Percentiles rank a stretch among this genome's conserved stretches.
These are phyloP conservation scores for Promerops cafer DNA, from an alignment of 2,113 vertebrate species.

Conservation along the genomic window DNA sequence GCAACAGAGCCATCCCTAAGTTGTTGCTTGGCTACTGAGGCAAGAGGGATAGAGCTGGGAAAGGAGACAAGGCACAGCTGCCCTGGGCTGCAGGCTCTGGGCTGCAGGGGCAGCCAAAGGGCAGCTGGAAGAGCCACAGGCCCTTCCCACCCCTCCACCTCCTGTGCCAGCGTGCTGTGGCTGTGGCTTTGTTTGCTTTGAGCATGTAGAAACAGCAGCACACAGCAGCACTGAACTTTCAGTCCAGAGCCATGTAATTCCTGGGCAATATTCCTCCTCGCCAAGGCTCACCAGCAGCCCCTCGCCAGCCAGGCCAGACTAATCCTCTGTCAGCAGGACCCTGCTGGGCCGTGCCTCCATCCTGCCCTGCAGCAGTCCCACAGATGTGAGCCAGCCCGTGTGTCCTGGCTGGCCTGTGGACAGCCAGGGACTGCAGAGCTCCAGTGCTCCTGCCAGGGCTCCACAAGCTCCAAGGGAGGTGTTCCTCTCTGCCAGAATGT, in stretches of 20 bases:
- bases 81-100: neutral
- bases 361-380: neutral
- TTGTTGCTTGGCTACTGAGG: neutral
- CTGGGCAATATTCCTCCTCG: neutral
- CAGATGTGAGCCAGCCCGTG: neutral
- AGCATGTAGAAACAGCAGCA: neutral
- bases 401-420: neutral
- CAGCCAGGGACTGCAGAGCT: neutral
- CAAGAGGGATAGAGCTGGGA: neutral
- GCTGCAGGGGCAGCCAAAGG: neutral
- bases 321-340: neutral
- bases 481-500: neutral
- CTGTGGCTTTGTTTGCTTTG: neutral
- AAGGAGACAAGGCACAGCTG: neutral
- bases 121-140: neutral
- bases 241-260: neutral
- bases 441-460: neutral
- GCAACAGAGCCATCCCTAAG: neutral
- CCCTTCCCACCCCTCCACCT: neutral
- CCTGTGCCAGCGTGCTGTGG: fast-evolving
- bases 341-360: neutral
- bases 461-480: neutral
- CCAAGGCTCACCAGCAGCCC: neutral
- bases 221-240: neutral
- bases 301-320: neutral